phyloP scores from a whole-genome alignment of 2,113 vertebrate species.

The Callopanchax toddi region DNA sequence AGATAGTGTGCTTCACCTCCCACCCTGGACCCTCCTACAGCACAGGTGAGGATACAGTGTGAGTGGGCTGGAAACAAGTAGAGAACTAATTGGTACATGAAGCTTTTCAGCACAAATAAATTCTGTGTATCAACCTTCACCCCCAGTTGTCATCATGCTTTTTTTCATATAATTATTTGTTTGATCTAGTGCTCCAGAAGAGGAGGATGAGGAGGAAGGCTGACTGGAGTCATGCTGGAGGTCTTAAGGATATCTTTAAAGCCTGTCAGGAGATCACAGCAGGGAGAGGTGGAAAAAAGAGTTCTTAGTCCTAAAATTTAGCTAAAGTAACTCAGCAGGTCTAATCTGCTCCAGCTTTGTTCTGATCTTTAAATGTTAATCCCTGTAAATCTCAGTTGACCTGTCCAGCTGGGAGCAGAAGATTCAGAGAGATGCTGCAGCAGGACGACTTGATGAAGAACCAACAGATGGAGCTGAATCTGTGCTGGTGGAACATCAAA shows the following conservation, averaged over 20 bases:
- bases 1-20: conserved; percentile 88
- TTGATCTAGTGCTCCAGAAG: conserved; percentile 85
- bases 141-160: neutral
- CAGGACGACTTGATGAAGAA: conserved; percentile 77
- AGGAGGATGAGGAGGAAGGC: conserved; percentile 80
- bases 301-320: no score
- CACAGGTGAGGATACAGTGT: conserved; percentile 52
- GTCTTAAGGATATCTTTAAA: conserved; percentile 85
- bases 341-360: neutral
- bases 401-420: conserved; percentile 91
- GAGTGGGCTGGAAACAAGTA: neutral
- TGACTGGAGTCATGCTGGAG: conserved; percentile 84
- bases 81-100: neutral
- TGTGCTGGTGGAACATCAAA: conserved; percentile 84
- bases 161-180: neutral
- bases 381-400: conserved; percentile 79
- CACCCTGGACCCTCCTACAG: conserved; percentile 83
- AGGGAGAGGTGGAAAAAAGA: conserved; percentile 86
- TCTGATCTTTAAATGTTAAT: neutral
- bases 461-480: conserved; percentile 72
- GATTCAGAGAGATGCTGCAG: conserved; percentile 84
- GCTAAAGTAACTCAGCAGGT: neutral
- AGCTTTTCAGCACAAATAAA: neutral
- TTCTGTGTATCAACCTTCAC: conserved; percentile 7
- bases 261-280: conserved; percentile 88